Conservation (phyloP, 2,888 invertebrate species). For the Agrochola circellaris region DNA sequence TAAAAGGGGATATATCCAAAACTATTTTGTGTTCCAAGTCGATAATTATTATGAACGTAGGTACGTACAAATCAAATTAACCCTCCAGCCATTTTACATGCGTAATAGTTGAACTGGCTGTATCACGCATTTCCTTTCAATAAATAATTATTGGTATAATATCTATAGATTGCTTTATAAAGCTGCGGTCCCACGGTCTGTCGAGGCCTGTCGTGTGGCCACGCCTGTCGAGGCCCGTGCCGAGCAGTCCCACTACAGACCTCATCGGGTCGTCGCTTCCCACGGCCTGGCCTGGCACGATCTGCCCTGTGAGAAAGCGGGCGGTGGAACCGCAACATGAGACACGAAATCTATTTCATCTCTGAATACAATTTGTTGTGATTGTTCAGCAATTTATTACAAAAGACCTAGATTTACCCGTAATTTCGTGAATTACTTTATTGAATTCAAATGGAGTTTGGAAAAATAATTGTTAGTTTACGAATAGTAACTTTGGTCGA, state of each 20-base stretch:
- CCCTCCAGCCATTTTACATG: no score
- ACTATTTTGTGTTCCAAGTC: slow-evolving; percentile 34
- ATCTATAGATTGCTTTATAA: neutral
- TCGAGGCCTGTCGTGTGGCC: no score
- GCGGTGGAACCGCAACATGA: no score
- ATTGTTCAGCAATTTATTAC: neutral
- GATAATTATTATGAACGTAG: neutral
- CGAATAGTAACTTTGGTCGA: neutral
- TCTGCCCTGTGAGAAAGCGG: no score
- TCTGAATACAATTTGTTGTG: neutral
- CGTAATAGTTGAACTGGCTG: neutral
- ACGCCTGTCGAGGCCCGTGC: no score
- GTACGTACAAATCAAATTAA: neutral
- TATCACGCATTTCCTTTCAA: slow-evolving; percentile 19
- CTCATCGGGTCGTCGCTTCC: no score
- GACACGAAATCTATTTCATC: neutral
- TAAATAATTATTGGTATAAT: slow-evolving; percentile 1
- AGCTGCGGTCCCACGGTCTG: no score
- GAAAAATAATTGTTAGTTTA: no score
- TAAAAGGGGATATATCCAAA: neutral
- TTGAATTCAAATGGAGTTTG: neutral
- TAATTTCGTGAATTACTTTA: neutral
- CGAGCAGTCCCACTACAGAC: no score
- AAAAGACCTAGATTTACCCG: neutral
- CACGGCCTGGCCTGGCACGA: no score